A percentile compares a stretch with the other conserved stretches of the same genome.
Conservation (phyloP, 2,797 vertebrate species). For the Clarias laeviceps region DNA sequence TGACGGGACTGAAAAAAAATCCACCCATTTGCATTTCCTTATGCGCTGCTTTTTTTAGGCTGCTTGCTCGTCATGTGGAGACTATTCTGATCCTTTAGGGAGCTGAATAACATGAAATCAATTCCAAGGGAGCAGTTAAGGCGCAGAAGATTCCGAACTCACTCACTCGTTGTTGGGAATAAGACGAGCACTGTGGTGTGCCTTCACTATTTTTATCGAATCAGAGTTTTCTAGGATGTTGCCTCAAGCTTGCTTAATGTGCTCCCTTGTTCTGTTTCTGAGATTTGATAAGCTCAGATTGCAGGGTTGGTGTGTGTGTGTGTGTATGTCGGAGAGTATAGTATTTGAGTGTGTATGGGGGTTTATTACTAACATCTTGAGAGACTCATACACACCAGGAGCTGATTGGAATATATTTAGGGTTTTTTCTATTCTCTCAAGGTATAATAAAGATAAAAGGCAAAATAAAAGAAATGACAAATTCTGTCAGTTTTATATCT, state of each 20-base stretch:
- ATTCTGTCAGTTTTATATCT: conserved; percentile 51
- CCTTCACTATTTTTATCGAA: conserved; percentile 12
- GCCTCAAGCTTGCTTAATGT: conserved; percentile 18
- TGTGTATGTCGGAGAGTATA: neutral
- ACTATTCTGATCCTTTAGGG: conserved; percentile 18
- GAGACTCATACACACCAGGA: neutral
- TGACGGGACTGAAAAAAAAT: conserved; percentile 65
- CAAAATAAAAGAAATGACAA: conserved; percentile 33
- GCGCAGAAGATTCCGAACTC: neutral
- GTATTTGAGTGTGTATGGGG: neutral
- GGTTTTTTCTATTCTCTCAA: neutral
- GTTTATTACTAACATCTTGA: neutral
- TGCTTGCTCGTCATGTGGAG: conserved; percentile 22
- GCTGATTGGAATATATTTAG: conserved; percentile 21
- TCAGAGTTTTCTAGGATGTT: conserved; percentile 9
- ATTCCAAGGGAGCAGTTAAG: conserved; percentile 1
- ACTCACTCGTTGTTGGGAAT: conserved; percentile 1
- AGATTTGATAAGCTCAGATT: neutral
- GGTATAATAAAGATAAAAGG: conserved; percentile 27
- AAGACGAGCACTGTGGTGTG: neutral
- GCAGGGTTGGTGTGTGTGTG: conserved; percentile 3
- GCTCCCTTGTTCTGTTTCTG: conserved; percentile 11
- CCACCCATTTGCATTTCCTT: conserved; percentile 71
- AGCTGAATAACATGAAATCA: conserved; percentile 25
- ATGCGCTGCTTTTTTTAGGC: conserved; percentile 50